Evolutionary conservation across 2,888 invertebrate genomes (phyloP).

Genomic region (Seira musarum): DNA sequence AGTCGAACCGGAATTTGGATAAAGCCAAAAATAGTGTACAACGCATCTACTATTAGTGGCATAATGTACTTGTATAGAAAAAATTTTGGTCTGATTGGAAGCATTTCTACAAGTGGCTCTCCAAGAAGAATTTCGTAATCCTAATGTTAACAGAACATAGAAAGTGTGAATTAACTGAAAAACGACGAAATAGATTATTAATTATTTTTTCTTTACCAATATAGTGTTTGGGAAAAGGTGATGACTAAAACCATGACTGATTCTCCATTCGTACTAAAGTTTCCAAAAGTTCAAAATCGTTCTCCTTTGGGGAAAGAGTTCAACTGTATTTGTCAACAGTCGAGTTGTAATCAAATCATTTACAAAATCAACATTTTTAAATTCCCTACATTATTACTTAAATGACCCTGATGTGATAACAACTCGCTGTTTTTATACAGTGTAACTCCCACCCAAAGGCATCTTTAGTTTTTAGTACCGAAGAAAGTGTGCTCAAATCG

Average conservation of each 20-base stretch:
- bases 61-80: slow-evolving; percentile 51
- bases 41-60: slow-evolving; percentile 46
- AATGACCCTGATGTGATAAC: too few relatives aligned
- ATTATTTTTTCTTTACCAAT: slow-evolving; percentile 78
- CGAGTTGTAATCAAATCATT: too few relatives aligned
- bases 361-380: too few relatives aligned
- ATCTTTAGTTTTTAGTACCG: slow-evolving; percentile 69
- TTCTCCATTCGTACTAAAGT: slow-evolving; percentile 78
- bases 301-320: too few relatives aligned
- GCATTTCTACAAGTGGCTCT: slow-evolving; percentile 56
- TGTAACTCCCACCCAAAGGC: too few relatives aligned
- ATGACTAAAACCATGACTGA: slow-evolving; percentile 84
- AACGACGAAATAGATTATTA: slow-evolving; percentile 71
- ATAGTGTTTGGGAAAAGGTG: slow-evolving; percentile 85
- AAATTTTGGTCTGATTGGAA: slow-evolving; percentile 49
- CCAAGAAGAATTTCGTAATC: slow-evolving; percentile 58
- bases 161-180: slow-evolving; percentile 27
- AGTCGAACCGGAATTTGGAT: slow-evolving; percentile 38
- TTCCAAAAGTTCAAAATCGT: too few relatives aligned
- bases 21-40: slow-evolving; percentile 50
- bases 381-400: too few relatives aligned
- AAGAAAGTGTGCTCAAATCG: slow-evolving; percentile 79
- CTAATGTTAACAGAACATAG: slow-evolving; percentile 38
- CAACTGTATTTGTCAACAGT: too few relatives aligned
- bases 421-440: too few relatives aligned